These are phyloP conservation scores for Cephus pygmeus DNA, from an alignment of 2,888 invertebrate species.

Conservation along the genomic window DNA sequence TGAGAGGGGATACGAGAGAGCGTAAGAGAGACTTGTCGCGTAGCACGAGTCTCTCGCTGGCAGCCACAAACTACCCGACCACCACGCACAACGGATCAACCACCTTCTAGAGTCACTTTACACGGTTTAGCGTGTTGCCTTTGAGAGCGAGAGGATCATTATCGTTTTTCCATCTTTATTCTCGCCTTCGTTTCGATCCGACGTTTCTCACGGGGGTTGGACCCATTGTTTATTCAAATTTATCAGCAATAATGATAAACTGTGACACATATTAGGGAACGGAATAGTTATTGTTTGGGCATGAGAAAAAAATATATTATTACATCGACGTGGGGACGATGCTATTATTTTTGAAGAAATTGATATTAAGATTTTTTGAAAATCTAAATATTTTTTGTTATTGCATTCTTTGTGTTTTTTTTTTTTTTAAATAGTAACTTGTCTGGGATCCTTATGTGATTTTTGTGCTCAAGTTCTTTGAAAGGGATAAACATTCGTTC, in stretches of 20 bases:
- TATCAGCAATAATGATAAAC: background rate
- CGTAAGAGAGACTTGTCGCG: constrained; percentile 4
- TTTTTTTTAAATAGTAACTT: background rate
- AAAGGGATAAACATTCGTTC: background rate
- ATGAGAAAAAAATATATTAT: background rate
- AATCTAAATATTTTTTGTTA: background rate
- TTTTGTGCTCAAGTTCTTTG: background rate
- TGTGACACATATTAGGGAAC: background rate
- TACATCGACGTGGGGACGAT: background rate
- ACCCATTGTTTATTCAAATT: background rate
- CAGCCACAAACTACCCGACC: constrained; percentile 64
- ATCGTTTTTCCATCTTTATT: background rate
- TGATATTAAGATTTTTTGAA: background rate
- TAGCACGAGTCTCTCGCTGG: constrained; percentile 34
- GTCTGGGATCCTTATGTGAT: background rate
- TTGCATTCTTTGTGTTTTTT: background rate
- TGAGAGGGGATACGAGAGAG: constrained; percentile 20
- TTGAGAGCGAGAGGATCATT: background rate
- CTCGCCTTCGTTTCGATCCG: background rate
- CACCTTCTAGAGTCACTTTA: constrained; percentile 35
- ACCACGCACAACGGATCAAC: constrained; percentile 58
- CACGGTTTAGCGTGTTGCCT: background rate
- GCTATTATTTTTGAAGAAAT: background rate
- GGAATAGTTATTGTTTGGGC: background rate
- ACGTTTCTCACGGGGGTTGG: background rate